phyloP scores from a whole-genome alignment of 2,113 vertebrate species.

The Acanthisitta chloris region DNA sequence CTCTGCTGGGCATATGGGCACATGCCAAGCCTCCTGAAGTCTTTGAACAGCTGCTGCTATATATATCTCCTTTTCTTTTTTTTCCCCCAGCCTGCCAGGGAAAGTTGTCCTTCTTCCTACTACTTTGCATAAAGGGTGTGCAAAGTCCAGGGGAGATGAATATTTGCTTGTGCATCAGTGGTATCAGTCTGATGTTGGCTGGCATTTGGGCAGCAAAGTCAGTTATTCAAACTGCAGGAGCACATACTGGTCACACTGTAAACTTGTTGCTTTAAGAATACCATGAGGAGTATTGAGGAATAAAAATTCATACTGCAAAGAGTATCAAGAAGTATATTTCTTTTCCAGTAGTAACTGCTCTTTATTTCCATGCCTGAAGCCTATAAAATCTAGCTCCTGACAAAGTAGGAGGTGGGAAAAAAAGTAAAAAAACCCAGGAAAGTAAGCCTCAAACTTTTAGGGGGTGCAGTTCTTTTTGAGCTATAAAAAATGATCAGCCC shows the following conservation, averaged over 20 bases:
- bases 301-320: neutral
- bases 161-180: neutral
- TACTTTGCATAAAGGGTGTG: neutral
- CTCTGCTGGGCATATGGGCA: constrained; percentile 4
- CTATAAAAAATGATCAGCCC: neutral
- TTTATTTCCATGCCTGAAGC: neutral
- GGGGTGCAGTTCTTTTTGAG: neutral
- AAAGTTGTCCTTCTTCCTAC: neutral
- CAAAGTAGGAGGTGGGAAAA: neutral
- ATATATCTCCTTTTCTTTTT: neutral
- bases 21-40: constrained; percentile 24
- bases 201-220: neutral
- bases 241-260: neutral
- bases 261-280: neutral
- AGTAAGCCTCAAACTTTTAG: neutral
- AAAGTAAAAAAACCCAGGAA: neutral
- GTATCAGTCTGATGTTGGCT: neutral
- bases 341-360: neutral
- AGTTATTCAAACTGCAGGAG: neutral
- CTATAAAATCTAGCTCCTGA: neutral
- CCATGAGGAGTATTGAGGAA: neutral
- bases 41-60: constrained; percentile 44
- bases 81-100: neutral
- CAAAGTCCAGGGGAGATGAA: neutral
- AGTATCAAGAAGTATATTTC: neutral